These are phyloP conservation scores for Trigoniulus corallinus DNA, from an alignment of 1,140 invertebrate species.

Conservation along the genomic window DNA sequence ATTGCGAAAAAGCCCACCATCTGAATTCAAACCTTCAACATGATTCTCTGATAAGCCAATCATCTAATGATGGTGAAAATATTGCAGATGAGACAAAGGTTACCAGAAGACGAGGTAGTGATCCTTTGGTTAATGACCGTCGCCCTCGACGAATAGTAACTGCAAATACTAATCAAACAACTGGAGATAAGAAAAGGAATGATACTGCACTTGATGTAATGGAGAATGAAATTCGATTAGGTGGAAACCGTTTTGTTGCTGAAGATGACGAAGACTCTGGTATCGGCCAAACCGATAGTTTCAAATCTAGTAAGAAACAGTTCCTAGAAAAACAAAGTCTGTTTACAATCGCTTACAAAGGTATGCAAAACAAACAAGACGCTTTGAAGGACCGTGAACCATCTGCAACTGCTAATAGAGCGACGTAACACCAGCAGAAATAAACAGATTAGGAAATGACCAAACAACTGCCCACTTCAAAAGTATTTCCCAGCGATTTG, in stretches of 20 bases:
- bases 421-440: no score
- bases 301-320: constrained; percentile 36
- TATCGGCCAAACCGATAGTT: not conserved
- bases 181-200: not conserved
- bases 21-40: not conserved
- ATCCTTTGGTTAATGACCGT: not conserved
- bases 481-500: no score
- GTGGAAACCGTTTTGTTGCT: not conserved
- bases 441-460: no score
- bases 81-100: not conserved
- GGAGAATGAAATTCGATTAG: not conserved
- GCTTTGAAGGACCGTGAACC: not conserved
- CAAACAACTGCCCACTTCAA: no score
- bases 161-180: not conserved
- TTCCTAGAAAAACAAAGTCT: constrained; percentile 79
- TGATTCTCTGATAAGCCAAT: not conserved
- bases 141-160: no score
- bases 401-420: not conserved
- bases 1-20: not conserved
- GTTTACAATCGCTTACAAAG: constrained; percentile 83
- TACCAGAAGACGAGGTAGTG: not conserved
- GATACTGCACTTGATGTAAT: not conserved
- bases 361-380: constrained; percentile 46
- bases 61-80: not conserved
- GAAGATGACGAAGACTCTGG: not conserved